These are phyloP conservation scores for Epizoanthus fatuus DNA, from an alignment of 92 coral and sea anemone species.

Conservation along the genomic window DNA sequence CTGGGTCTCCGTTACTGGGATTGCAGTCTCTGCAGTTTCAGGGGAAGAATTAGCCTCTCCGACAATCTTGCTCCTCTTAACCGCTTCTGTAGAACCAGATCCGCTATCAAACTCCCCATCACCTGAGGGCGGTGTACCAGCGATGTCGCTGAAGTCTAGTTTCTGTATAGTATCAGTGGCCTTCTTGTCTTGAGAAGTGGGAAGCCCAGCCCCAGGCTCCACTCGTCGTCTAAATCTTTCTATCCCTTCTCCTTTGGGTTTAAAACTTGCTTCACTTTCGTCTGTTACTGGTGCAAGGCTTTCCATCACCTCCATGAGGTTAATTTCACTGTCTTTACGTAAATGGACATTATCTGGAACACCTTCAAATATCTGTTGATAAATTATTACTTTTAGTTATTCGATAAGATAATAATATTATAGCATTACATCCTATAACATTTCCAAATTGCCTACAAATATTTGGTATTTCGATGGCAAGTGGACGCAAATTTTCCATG, in stretches of 20 bases:
- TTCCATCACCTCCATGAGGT: conserved; percentile 93
- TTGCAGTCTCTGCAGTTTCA: background rate
- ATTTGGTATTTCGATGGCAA: too few relatives aligned
- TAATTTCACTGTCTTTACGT: conserved; percentile 91
- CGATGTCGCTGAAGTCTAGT: conserved; percentile 32
- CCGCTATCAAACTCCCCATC: conserved; percentile 82
- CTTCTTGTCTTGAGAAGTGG: conserved; percentile 31
- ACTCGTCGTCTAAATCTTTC: conserved; percentile 88
- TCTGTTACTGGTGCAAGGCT: conserved; percentile 93
- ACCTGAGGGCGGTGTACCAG: conserved; percentile 61
- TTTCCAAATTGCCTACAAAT: too few relatives aligned
- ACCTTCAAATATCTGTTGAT: conserved; percentile 71
- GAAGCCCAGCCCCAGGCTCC: conserved; percentile 52
- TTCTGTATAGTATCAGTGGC: background rate
- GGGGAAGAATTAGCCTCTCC: conserved; percentile 65
- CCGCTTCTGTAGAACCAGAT: conserved; percentile 53
- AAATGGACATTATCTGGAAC: conserved; percentile 94
- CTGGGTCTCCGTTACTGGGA: background rate
- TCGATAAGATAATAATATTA: background rate
- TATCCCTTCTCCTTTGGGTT: conserved; percentile 73
- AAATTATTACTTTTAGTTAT: background rate
- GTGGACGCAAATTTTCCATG: too few relatives aligned
- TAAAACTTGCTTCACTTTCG: conserved; percentile 79
- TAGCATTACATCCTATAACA: background rate
- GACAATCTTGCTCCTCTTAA: conserved; percentile 55